Base-by-base conservation (phyloP, 2,888 invertebrate species). In the Hypena proboscidalis region DNA sequence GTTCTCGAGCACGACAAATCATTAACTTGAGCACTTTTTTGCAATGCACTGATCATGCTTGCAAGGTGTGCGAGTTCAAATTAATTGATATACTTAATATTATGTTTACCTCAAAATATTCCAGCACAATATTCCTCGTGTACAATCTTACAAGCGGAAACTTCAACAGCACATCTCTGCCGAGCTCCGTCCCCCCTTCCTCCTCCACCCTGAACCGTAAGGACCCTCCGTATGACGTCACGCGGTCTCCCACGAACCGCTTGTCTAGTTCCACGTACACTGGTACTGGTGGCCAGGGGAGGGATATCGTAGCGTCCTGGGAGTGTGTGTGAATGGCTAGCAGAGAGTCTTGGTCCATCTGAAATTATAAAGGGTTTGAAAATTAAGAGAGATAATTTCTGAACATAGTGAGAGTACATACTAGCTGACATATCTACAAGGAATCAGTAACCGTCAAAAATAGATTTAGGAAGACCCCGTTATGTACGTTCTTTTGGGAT, bases 151-250 rank as follows among this genome's bases (percentile, higher is more conserved):
- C 95, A 8, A 97, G 83, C 0, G 98, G 97, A 79, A 95, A 95
- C 39, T 93, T 91, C 1, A 91, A 83, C 22, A 94, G 73, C 1
- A 94, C 80, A 1, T 94, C 90, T 2, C 85, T 82, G 0, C 90
- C 80, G 19, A 93, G 92, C 10, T 93, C 88, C 20, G 92, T 91
- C 0, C 93, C 91, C 0, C 92, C 92, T 27, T 94, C 94, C 52
- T 95, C 94, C 36, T 95, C 93, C 0, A 95, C 93, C 1, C 93
- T 92, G 77, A 98, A 98, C 53, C 95, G 92, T 31, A 99, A 85
- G 53, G 94, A 94, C 2, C 99, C 99, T 14, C 97, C 98, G 83
- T 99, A 99, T 11, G 98, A 97, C 50, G 95, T 92, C 8, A 97
- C 95, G 78, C 95, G 91, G 83, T 99, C 99, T 0, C 97, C 97